These are phyloP conservation scores for Trididemnum nubilum DNA, from an alignment of 23 tunicate species.

Conservation along the genomic window DNA sequence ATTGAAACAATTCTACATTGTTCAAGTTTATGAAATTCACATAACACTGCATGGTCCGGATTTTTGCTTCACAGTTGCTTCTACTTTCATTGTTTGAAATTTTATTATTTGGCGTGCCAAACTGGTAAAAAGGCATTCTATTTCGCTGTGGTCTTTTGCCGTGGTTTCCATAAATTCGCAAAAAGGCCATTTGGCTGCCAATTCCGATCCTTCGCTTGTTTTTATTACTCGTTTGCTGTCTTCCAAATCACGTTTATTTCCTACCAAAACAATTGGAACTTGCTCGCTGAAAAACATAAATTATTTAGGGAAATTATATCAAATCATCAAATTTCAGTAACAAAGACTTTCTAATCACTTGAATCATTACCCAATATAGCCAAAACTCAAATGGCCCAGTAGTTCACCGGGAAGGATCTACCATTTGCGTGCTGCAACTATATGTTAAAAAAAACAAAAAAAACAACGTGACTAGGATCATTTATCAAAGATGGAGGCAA, in stretches of 20 bases:
- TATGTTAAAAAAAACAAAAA: too few relatives aligned
- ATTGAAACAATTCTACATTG: too few relatives aligned
- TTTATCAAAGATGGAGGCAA: too few relatives aligned
- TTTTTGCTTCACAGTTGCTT: slow-evolving; percentile 42
- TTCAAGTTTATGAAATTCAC: too few relatives aligned
- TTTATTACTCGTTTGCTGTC: slow-evolving; percentile 49
- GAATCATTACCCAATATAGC: too few relatives aligned
- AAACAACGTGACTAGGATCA: too few relatives aligned
- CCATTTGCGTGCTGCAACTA: too few relatives aligned
- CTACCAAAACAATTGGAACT: slow-evolving; percentile 77
- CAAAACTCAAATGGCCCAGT: too few relatives aligned
- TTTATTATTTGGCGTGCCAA: slow-evolving; percentile 37
- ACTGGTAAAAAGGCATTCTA: slow-evolving; percentile 47
- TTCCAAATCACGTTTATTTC: slow-evolving; percentile 76
- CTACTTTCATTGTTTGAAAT: slow-evolving; percentile 45
- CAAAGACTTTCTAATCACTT: too few relatives aligned
- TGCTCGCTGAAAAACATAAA: slow-evolving; percentile 69
- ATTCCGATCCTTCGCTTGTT: slow-evolving; percentile 41
- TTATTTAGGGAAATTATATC: too few relatives aligned
- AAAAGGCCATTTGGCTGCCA: slow-evolving; percentile 75
- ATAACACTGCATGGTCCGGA: slow-evolving; percentile 25
- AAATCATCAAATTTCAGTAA: too few relatives aligned
- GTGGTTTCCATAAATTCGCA: slow-evolving; percentile 82
- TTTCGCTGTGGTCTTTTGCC: slow-evolving; percentile 57
- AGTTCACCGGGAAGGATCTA: too few relatives aligned